Conservation (phyloP, 2,888 invertebrate genomes). For the Erebia aethiops region DNA sequence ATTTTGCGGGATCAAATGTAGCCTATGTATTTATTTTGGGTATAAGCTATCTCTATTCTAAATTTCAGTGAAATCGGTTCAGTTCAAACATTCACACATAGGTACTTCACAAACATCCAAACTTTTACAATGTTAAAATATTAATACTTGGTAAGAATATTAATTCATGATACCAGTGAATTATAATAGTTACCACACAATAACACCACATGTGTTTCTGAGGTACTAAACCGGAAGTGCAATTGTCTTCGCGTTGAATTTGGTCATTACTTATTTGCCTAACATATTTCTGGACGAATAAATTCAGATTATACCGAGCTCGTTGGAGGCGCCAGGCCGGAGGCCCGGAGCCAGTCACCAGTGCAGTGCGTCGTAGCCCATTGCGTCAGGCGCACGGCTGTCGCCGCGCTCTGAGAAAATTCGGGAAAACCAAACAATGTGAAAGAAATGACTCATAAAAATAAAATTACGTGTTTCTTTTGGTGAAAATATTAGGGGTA, state of each 20-base stretch:
- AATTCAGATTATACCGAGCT: background rate
- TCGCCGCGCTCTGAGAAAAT: slow-evolving; percentile 22
- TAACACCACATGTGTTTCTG: background rate
- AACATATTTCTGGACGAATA: slow-evolving; percentile 36
- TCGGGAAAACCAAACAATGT: slow-evolving; percentile 22
- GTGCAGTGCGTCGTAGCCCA: slow-evolving; percentile 58
- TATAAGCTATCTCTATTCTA: too few relatives aligned
- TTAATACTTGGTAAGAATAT: too few relatives aligned
- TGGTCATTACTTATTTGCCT: background rate
- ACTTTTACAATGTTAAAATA: too few relatives aligned
- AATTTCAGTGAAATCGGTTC: too few relatives aligned
- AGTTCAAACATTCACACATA: too few relatives aligned
- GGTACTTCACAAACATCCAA: too few relatives aligned
- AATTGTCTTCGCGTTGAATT: slow-evolving; percentile 3
- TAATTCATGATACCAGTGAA: too few relatives aligned
- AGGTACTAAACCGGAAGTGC: slow-evolving; percentile 5
- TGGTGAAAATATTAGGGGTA: background rate
- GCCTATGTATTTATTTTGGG: too few relatives aligned
- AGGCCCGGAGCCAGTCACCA: slow-evolving; percentile 44
- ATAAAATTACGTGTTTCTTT: slow-evolving; percentile 1
- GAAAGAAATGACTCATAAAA: slow-evolving; percentile 9
- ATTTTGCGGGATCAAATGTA: too few relatives aligned
- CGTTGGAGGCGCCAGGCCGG: background rate
- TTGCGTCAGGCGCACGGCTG: slow-evolving; percentile 44
- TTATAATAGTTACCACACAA: background rate